phyloP scores from a whole-genome alignment of 2,797 vertebrate genomes.

The Phyllotis vaccarum region DNA sequence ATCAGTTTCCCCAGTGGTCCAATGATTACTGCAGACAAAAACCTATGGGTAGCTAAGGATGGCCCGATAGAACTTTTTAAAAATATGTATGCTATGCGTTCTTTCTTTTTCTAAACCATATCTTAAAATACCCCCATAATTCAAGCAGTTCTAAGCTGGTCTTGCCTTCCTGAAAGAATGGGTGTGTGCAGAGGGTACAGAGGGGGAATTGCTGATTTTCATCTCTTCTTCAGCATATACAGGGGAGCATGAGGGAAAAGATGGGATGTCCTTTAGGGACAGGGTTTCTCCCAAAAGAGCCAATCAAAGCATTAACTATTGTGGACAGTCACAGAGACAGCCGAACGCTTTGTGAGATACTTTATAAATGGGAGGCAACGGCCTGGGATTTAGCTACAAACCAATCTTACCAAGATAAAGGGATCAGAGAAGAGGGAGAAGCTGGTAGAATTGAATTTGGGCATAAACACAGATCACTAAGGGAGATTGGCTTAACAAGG shows the following conservation, averaged over 20 bases:
- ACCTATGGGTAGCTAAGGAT: background rate
- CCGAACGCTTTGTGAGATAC: slow-evolving; percentile 53
- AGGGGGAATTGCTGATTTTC: background rate
- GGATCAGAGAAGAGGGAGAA: slow-evolving; percentile 71
- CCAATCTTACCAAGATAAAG: slow-evolving; percentile 72
- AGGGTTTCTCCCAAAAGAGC: slow-evolving; percentile 8
- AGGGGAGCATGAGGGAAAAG: background rate
- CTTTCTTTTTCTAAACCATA: background rate
- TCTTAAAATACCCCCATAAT: slow-evolving; percentile 64
- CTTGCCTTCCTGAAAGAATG: slow-evolving; percentile 46
- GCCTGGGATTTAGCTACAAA: slow-evolving; percentile 74
- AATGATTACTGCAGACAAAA: background rate
- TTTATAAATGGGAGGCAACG: slow-evolving; percentile 81
- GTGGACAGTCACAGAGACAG: slow-evolving; percentile 74
- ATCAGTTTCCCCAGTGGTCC: background rate
- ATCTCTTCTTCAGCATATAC: slow-evolving; percentile 2
- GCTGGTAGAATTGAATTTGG: slow-evolving; percentile 72
- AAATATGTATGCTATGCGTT: background rate
- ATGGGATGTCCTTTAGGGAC: background rate
- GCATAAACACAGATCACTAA: slow-evolving; percentile 80
- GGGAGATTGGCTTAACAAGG: slow-evolving; percentile 76
- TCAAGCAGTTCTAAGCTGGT: background rate
- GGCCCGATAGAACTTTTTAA: background rate
- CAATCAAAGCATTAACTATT: slow-evolving; percentile 70
- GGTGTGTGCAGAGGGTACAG: background rate